Evolutionary conservation across 2,797 vertebrate species (phyloP).

Genomic region (Falco berigora): DNA sequence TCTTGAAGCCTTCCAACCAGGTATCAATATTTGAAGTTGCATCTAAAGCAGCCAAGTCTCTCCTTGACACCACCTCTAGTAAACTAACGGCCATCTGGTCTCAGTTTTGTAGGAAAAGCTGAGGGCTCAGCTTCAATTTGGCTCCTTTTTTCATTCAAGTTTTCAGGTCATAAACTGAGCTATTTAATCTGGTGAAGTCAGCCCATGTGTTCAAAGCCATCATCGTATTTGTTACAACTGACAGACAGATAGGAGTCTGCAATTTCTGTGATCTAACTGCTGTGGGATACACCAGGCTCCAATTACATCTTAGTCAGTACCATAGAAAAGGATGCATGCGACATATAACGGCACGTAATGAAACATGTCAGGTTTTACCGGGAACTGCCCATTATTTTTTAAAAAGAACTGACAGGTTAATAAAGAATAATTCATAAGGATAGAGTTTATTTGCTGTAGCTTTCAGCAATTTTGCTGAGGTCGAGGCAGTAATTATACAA

Average conservation of each 20-base stretch:
- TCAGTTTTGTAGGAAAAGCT: background rate
- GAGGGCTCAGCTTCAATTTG: background rate
- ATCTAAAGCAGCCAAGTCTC: background rate
- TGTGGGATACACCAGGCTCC: background rate
- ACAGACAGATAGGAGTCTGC: conserved; percentile 28
- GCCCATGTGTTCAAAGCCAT: background rate
- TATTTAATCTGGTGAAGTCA: background rate
- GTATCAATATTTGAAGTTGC: background rate
- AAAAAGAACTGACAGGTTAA: conserved; percentile 50
- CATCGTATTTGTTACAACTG: background rate
- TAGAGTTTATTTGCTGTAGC: conserved; percentile 36
- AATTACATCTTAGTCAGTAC: conserved; percentile 23
- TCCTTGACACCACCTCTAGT: background rate
- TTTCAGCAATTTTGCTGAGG: conserved; percentile 13
- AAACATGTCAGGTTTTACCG: conserved; percentile 39
- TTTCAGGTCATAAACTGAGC: background rate
- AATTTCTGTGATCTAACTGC: conserved; percentile 32
- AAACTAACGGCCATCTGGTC: background rate
- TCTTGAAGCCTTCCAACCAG: background rate
- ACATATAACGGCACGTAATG: conserved; percentile 12
- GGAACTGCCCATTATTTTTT: conserved; percentile 51
- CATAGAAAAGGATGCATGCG: background rate
- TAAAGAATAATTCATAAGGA: conserved; percentile 37
- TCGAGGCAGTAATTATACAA: conserved; percentile 28
- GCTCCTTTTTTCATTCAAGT: background rate